Conservation (phyloP, 2,888 invertebrate species). For the Galeruca laticollis region DNA sequence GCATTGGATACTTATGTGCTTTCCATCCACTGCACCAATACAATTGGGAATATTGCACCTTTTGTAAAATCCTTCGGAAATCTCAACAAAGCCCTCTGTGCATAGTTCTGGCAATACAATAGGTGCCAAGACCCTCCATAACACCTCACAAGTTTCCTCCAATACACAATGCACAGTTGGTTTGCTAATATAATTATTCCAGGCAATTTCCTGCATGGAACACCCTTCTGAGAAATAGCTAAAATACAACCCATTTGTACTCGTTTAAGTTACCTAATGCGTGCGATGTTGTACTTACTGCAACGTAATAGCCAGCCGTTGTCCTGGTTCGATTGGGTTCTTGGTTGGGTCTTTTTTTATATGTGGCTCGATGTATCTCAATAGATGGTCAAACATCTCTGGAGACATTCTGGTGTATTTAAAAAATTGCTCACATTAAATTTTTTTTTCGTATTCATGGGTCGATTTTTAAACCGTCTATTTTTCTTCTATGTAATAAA, state of each 20-base stretch:
- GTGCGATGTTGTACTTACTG: constrained; percentile 6
- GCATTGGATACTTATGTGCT: constrained; percentile 52
- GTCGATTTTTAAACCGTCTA: constrained; percentile 17
- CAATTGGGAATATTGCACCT: constrained; percentile 50
- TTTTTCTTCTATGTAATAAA: no score
- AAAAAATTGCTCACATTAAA: constrained; percentile 30
- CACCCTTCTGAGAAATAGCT: constrained; percentile 46
- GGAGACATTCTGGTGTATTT: no score
- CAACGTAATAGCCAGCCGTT: constrained; percentile 24
- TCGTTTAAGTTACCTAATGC: background rate
- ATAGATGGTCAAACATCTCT: constrained; percentile 21
- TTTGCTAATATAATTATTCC: constrained; percentile 48
- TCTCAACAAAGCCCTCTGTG: constrained; percentile 18
- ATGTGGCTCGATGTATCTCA: background rate
- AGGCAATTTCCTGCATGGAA: constrained; percentile 46
- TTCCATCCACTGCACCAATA: constrained; percentile 56
- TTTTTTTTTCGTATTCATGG: constrained; percentile 8
- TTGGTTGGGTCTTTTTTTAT: constrained; percentile 9
- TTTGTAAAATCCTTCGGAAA: constrained; percentile 37
- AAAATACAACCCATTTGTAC: constrained; percentile 26
- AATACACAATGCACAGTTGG: constrained; percentile 54
- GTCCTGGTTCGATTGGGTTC: background rate
- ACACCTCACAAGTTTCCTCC: constrained; percentile 43
- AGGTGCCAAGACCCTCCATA: constrained; percentile 49
- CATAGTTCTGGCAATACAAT: constrained; percentile 21